A percentile compares a stretch with the other conserved stretches of the same genome.
Evolutionary conservation across 2,113 vertebrate species (phyloP).

Genomic region (Planiliza haematocheilus): DNA sequence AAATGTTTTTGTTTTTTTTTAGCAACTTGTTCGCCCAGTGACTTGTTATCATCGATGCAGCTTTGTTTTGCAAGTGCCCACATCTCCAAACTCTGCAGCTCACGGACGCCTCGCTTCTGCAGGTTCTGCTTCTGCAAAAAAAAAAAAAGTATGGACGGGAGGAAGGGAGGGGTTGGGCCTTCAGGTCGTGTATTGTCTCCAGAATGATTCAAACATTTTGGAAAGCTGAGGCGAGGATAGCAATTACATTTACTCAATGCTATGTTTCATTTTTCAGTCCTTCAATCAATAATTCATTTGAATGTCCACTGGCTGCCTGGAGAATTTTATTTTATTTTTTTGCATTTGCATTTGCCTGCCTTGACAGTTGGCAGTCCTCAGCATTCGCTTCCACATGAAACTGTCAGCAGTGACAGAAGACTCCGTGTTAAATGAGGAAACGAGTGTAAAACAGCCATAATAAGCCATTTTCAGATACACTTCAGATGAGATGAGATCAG

Average conservation of each 20-base stretch:
- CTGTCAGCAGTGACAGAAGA: conserved; percentile 47
- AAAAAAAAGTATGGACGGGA: conserved; percentile 42
- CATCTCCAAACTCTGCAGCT: conserved; percentile 8
- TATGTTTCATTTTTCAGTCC: conserved; percentile 49
- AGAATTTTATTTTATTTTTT: neutral
- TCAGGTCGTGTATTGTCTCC: conserved; percentile 34
- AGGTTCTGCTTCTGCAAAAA: conserved; percentile 15
- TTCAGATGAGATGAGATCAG: conserved; percentile 34
- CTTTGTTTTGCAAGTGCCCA: conserved; percentile 46
- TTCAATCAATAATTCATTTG: conserved; percentile 73
- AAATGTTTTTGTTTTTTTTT: conserved; percentile 49
- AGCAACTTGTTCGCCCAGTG: conserved; percentile 16
- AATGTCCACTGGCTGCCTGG: conserved; percentile 59
- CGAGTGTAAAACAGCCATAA: conserved; percentile 49
- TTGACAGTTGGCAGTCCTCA: conserved; percentile 54
- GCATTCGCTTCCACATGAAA: conserved; percentile 52
- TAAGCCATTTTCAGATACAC: conserved; percentile 60
- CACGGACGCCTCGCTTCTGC: conserved; percentile 13
- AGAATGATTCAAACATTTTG: conserved; percentile 39
- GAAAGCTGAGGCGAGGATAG: conserved; percentile 42
- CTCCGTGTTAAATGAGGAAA: conserved; percentile 39
- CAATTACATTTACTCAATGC: conserved; percentile 62
- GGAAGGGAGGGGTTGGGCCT: no score
- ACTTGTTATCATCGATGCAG: conserved; percentile 32
- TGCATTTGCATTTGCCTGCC: conserved; percentile 45